phyloP scores from a whole-genome alignment of 1,140 invertebrate species.

The Rhopalosiphum padi region DNA sequence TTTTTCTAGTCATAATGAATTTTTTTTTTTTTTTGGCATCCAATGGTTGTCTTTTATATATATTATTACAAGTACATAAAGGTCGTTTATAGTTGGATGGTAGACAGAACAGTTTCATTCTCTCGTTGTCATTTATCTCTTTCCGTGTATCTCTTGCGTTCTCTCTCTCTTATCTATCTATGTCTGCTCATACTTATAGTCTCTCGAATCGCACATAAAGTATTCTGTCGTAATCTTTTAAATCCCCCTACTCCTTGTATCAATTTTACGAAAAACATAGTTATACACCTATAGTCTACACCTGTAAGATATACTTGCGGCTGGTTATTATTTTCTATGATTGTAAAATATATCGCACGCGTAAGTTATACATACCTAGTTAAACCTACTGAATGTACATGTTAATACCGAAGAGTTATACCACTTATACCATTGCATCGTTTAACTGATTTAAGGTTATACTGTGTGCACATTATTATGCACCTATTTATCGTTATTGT shows the following conservation, averaged over 20 bases:
- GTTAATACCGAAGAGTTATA: not conserved
- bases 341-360: not conserved
- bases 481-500: not conserved
- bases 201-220: not conserved
- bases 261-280: not conserved
- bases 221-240: not conserved
- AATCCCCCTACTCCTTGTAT: not conserved
- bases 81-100: slow-evolving; percentile 16
- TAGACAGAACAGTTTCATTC: not conserved
- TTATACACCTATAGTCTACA: not conserved
- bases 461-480: not conserved
- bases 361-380: not conserved
- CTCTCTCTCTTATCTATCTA: not conserved
- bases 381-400: not conserved
- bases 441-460: not conserved
- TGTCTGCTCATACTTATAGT: not conserved
- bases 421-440: accelerated
- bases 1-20: not conserved
- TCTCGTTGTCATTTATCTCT: not conserved
- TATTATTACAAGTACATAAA: slow-evolving; percentile 19
- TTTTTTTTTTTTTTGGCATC: not conserved
- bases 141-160: not conserved
- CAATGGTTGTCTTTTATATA: not conserved
- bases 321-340: not conserved
- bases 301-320: not conserved